A percentile compares a stretch with the other conserved stretches of the same genome.
Conservation (phyloP, 2,888 invertebrate genomes). For the Lissocephala sabroskyi region DNA sequence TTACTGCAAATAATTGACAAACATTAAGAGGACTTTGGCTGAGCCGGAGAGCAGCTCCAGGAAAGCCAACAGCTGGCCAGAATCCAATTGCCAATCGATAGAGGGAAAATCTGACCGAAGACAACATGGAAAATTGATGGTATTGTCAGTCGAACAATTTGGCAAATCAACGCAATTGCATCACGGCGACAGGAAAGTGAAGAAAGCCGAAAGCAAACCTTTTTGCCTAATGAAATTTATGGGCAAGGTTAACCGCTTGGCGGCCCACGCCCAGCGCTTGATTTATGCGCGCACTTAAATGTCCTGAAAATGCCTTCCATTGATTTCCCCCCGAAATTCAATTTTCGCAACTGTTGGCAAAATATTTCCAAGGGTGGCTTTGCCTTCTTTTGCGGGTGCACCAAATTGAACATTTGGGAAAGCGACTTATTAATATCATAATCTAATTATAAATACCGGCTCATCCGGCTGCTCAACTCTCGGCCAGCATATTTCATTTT, state of each 20-base stretch:
- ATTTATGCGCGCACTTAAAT: conserved; percentile 49
- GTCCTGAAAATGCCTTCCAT: conserved; percentile 46
- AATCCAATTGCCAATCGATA: conserved; percentile 21
- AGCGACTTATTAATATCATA: conserved; percentile 59
- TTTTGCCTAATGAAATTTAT: conserved; percentile 57
- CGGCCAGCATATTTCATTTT: conserved; percentile 36
- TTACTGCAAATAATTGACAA: conserved; percentile 64
- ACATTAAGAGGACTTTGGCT: conserved; percentile 46
- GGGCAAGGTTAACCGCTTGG: conserved; percentile 5
- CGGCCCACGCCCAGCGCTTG: conserved; percentile 28
- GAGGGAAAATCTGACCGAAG: conserved; percentile 4
- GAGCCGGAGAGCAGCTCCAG: too few species aligned
- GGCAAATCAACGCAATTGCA: conserved; percentile 25
- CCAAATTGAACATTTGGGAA: conserved; percentile 55
- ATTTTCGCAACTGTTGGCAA: conserved; percentile 58
- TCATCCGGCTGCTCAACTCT: conserved; percentile 24
- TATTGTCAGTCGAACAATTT: conserved; percentile 29
- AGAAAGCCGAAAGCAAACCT: conserved; percentile 34
- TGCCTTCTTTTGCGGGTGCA: conserved; percentile 1
- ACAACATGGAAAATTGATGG: conserved; percentile 14
- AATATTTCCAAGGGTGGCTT: conserved; percentile 14
- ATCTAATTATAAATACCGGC: conserved; percentile 54
- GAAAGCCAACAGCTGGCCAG: conserved; percentile 32
- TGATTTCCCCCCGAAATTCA: conserved; percentile 46
- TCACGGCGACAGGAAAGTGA: background rate